Evolutionary conservation across 2,888 invertebrate genomes (phyloP).

Genomic region (Torymus aiolomorphi): DNA sequence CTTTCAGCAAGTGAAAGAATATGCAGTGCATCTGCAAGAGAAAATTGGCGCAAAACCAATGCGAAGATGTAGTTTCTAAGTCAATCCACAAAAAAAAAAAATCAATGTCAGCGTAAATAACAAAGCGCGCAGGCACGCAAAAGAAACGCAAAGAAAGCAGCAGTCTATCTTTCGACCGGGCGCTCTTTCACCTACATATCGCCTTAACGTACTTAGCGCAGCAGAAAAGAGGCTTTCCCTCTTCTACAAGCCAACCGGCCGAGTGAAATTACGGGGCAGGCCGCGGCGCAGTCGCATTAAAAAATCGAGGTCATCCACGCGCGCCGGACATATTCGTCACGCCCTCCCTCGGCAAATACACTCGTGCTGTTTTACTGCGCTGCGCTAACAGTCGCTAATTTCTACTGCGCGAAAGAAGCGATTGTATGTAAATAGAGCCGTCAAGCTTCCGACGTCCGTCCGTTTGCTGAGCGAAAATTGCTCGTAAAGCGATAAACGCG

Average conservation of each 20-base stretch:
- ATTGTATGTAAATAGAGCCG: conserved; percentile 22
- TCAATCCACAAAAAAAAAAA: no score
- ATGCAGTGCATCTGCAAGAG: no score
- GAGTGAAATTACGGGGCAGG: conserved; percentile 6
- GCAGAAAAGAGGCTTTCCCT: not conserved
- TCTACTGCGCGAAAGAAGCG: not conserved
- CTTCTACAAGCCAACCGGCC: not conserved
- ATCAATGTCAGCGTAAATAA: no score
- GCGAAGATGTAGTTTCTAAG: no score
- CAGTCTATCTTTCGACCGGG: not conserved
- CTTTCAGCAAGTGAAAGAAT: no score
- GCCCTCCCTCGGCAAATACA: conserved; percentile 14
- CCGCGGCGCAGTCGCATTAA: not conserved
- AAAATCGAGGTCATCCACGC: conserved; percentile 22
- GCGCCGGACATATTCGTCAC: conserved; percentile 8
- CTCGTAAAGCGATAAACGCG: conserved; percentile 7
- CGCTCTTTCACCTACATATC: not conserved
- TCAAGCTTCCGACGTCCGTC: not conserved
- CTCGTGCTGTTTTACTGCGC: not conserved
- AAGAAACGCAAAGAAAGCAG: no score
- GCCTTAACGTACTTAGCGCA: no score
- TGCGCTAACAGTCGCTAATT: not conserved
- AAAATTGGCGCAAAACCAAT: no score
- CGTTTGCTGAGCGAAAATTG: not conserved
- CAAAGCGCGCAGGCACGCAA: no score